Percentiles rank a stretch among this genome's conserved stretches.
phyloP scores from a whole-genome alignment of 2,113 vertebrate genomes.

The Aramus guarauna region DNA sequence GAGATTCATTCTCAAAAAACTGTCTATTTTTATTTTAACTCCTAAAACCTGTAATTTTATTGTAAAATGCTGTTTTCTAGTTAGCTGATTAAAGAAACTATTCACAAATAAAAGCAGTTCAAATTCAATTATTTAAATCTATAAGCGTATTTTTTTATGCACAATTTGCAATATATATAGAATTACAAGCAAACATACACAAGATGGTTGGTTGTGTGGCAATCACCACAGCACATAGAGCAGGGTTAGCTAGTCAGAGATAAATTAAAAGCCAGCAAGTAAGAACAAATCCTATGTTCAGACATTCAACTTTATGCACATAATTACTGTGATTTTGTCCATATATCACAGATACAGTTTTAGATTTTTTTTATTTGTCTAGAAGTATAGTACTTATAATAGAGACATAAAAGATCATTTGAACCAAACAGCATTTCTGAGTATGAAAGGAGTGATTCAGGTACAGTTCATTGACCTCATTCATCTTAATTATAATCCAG shows the following conservation, averaged over 20 bases:
- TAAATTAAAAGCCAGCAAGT: not conserved
- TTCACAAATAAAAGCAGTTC: not conserved
- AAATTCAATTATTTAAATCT: not conserved
- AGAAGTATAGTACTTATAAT: not conserved
- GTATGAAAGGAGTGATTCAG: not conserved
- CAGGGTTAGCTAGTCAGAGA: not conserved
- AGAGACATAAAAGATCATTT: not conserved
- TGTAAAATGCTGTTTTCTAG: not conserved
- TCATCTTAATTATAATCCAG: slow-evolving; percentile 2
- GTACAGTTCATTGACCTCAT: not conserved
- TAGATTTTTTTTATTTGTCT: not conserved
- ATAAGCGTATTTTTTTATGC: not conserved
- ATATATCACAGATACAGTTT: not conserved
- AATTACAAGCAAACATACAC: not conserved
- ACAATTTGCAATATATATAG: not conserved
- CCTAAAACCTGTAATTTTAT: not conserved
- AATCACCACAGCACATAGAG: not conserved
- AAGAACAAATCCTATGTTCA: not conserved
- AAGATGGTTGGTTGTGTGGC: not conserved
- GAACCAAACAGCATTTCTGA: not conserved
- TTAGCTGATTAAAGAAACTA: not conserved
- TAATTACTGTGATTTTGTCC: not conserved
- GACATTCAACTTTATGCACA: not conserved
- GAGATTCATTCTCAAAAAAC: not conserved
- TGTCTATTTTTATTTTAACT: not conserved